Evolutionary conservation across 2,797 vertebrate genomes (phyloP).

Genomic region (Chiloscyllium punctatum): DNA sequence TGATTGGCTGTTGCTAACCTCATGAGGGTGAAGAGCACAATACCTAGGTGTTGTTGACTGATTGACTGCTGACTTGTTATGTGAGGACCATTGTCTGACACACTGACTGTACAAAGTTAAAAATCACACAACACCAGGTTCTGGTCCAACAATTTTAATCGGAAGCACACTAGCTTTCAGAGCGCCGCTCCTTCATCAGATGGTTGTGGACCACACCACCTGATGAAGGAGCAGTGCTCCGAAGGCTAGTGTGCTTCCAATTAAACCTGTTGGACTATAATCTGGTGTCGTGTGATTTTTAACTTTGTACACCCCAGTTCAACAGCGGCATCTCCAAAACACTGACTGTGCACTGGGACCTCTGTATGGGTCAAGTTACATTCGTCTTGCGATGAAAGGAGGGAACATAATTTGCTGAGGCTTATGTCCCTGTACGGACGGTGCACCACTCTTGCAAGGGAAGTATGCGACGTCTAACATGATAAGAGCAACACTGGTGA

Average conservation of each 20-base stretch:
- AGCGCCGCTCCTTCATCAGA: too few relatives aligned
- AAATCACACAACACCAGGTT: too few relatives aligned
- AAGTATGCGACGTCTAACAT: too few relatives aligned
- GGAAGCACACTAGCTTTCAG: too few relatives aligned
- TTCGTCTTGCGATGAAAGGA: background rate
- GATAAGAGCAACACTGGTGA: background rate
- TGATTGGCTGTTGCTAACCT: background rate
- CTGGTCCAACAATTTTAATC: too few relatives aligned
- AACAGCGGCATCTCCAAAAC: background rate
- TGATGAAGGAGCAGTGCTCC: too few relatives aligned
- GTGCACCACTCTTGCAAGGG: background rate
- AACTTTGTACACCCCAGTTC: too few relatives aligned
- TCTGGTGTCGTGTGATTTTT: too few relatives aligned
- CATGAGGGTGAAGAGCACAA: background rate
- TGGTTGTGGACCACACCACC: too few relatives aligned
- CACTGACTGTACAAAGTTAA: background rate
- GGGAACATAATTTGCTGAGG: background rate
- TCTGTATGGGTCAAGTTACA: background rate
- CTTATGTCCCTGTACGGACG: too few relatives aligned
- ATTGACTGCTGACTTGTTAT: background rate
- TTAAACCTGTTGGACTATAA: too few relatives aligned
- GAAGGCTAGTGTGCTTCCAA: too few relatives aligned
- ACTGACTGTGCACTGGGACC: background rate
- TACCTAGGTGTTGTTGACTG: background rate
- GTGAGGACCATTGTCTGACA: background rate